phyloP scores from a whole-genome alignment of 2,888 invertebrate genomes.

The Drosophila subsilvestris region DNA sequence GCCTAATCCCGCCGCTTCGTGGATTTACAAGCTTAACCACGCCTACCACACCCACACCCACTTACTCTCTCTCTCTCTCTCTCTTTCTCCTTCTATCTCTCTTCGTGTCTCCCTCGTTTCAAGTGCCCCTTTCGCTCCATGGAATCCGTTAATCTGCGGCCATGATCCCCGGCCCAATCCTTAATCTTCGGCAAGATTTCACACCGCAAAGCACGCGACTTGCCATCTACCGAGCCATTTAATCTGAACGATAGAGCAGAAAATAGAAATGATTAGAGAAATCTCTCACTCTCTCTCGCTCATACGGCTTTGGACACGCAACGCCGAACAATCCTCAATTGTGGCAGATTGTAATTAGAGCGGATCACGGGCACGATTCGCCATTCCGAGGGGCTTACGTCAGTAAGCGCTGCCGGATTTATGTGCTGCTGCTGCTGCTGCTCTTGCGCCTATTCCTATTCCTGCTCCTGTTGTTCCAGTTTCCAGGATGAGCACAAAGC shows the following conservation, averaged over 20 bases:
- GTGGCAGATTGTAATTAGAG: conserved; percentile 51
- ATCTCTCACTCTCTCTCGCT: conserved; percentile 3
- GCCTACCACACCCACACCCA: conserved; percentile 35
- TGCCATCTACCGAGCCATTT: conserved; percentile 34
- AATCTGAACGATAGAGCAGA: background rate
- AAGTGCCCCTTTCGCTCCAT: conserved; percentile 1
- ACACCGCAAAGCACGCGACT: conserved; percentile 69
- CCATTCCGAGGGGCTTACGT: conserved; percentile 11
- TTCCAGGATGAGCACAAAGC: background rate
- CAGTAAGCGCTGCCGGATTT: background rate
- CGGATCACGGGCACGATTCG: conserved; percentile 30
- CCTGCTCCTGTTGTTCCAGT: background rate
- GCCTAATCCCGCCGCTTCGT: conserved; percentile 33
- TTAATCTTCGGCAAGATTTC: conserved; percentile 66
- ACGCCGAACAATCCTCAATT: conserved; percentile 37
- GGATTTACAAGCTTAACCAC: conserved; percentile 45
- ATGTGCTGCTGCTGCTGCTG: background rate
- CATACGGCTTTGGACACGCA: conserved; percentile 7
- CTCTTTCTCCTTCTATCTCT: background rate
- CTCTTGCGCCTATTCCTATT: background rate
- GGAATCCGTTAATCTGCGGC: conserved; percentile 55
- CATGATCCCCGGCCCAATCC: conserved; percentile 56
- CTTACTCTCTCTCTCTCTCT: background rate
- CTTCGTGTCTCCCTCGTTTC: background rate
- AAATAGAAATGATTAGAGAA: conserved; percentile 22